Conservation (phyloP, 2,113 vertebrate genomes). For the Otis tarda region DNA sequence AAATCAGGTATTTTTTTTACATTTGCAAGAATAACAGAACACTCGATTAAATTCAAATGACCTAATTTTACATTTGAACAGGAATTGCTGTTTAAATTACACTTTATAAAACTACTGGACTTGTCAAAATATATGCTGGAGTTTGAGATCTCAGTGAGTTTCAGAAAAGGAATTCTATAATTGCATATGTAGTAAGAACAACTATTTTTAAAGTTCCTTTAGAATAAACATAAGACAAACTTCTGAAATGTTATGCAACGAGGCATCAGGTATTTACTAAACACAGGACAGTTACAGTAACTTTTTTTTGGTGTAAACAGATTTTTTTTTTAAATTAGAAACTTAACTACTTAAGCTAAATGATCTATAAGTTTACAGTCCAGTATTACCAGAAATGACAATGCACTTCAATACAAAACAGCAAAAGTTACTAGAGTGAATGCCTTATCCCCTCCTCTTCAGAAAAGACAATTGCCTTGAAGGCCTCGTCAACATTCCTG, state of each 20-base stretch:
- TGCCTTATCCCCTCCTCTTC: background rate
- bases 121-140: background rate
- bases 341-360: background rate
- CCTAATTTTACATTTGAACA: background rate
- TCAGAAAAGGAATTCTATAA: background rate
- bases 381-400: background rate
- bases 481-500: background rate
- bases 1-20: background rate
- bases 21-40: background rate
- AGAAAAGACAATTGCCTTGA: background rate
- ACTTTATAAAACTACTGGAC: background rate
- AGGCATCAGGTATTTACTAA: background rate
- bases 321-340: background rate
- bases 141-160: background rate
- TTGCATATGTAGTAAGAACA: background rate
- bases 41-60: background rate
- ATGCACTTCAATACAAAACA: background rate
- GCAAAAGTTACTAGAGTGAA: background rate
- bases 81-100: background rate
- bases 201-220: background rate
- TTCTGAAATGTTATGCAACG: background rate
- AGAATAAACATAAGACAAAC: background rate
- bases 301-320: background rate
- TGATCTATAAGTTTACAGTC: background rate
- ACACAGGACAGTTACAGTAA: background rate